Base-by-base conservation (phyloP, 2,113 vertebrate species). In the Kryptolebias marmoratus region DNA sequence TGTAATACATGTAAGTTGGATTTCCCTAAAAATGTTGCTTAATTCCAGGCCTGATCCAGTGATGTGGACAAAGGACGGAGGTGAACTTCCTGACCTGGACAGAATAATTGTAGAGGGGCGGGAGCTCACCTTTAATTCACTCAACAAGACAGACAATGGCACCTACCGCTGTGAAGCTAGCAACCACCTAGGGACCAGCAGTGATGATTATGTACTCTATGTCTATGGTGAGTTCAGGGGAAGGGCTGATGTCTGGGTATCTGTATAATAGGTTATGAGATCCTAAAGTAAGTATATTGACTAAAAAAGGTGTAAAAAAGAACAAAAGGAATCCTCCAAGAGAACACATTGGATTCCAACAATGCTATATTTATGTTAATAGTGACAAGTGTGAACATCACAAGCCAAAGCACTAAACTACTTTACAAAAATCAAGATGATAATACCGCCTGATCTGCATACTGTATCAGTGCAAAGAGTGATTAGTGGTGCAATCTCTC, bases 111-210 rank as follows among this genome's bases (percentile, higher is more conserved):
- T 99, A 74, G 97, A 97, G 18, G 97, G 97, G 69, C 94, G 96
- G 65, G 95, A 97, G 67, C 93, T 99, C 84, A 97, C 95, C 89
- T 98, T 99, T 93, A 96, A 94, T 63, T 95, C 96, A 77, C 94
- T 99, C 88, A 99, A 99, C 93, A 99, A 98, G 93, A 99, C 98
- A 67, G 98, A 99, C 92, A 99, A 99, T 31, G 98, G 98, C 82
- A 99, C 98, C 14, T 99, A 99, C 87, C 94, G 97, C 87, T 99
- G 98, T 36, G 97, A 99, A 94, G 97, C 98, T 71, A 95, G 92
- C 83, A 99, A 99, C 78, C 94, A 95, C 89, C 96, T 99, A 62
- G 98, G 98, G 67, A 95, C 95, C 85, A 98, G 94, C 94, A 96
- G 94, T 9, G 97, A 95, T 76, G 96, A 99, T 69, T 99, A 98